Evolutionary conservation across 2,888 invertebrate genomes (phyloP), one percentile per base, ranked within the genome.

Genomic region (Arrhopalites spinosus): DNA sequence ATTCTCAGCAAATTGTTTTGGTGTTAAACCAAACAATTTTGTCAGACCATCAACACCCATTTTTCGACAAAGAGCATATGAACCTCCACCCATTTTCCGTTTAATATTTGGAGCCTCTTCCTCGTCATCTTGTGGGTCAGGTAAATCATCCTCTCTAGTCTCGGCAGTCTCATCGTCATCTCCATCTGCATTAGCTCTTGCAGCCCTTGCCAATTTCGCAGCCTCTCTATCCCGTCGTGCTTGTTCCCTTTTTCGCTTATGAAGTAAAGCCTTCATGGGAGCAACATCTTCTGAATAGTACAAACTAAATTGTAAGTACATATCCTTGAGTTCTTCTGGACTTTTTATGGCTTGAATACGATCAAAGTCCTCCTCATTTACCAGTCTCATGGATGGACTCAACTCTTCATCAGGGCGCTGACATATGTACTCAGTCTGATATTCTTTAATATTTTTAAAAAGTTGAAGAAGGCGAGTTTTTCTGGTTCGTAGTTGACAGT

Each of bases 1-100:
- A 87, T 99, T 98, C 87, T 98, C 97, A 0, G 96, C 96, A 85
- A 96, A 97, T 86, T 98, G 93, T 85, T 96, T 95, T 0, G 98
- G 95, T 0, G 92, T 90, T 71, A 99, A 87, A 78, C 98, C 98
- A 86, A 98, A 98, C 84, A 92, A 92, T 85, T 93, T 93, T 1
- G 94, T 94, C 63, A 98, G 88, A 0, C 91, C 91, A 83, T 91
- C 93, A 15, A 96, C 89, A 29, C 95, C 95, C 1, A 94, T 93
- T 85, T 91, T 92, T 72, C 91, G 88, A 83, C 96, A 96, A 80
- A 96, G 90, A 53, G 92, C 90, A 84, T 98, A 98, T 0, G 95
- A 93, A 1, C 96, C 96, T 61, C 93, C 92, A 77, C 95, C 81
- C 72, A 82, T 76, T 74, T 81, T 83, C 25, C 83, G 75, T 67